Conservation (phyloP, 2,113 vertebrate genomes). For the Cettia cetti region DNA sequence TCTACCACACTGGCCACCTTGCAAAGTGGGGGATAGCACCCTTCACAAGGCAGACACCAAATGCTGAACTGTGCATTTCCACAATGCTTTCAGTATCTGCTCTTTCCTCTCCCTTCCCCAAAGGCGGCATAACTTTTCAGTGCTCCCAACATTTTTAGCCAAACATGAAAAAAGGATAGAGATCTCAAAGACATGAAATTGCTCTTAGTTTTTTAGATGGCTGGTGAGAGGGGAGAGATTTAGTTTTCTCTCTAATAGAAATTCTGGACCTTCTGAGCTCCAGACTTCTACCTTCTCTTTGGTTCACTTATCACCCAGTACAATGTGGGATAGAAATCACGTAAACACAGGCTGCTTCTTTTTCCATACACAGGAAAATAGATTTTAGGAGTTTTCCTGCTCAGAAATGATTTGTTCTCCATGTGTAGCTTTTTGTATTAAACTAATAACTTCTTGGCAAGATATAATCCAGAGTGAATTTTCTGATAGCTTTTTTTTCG, state of each 20-base stretch:
- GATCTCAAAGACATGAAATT: background rate
- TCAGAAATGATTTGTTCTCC: background rate
- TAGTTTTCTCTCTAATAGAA: background rate
- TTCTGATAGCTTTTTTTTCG: background rate
- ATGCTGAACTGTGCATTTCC: background rate
- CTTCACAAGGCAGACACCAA: background rate
- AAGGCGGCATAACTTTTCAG: background rate
- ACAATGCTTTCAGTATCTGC: background rate
- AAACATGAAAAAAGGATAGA: background rate
- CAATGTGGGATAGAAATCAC: background rate
- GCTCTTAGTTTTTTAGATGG: background rate
- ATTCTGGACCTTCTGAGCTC: background rate
- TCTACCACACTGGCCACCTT: background rate
- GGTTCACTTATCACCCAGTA: fast-evolving
- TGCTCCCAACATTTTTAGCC: background rate
- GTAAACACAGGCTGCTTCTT: background rate
- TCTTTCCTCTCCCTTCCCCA: background rate
- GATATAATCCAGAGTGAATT: background rate
- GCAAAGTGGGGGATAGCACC: background rate
- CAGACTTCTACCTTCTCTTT: background rate
- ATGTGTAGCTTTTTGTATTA: background rate
- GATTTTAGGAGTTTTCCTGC: background rate
- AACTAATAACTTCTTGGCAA: background rate
- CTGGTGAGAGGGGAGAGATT: background rate
- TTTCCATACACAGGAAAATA: background rate